Evolutionary conservation across 1,140 invertebrate species (phyloP).

Genomic region (Liolophura sinensis): DNA sequence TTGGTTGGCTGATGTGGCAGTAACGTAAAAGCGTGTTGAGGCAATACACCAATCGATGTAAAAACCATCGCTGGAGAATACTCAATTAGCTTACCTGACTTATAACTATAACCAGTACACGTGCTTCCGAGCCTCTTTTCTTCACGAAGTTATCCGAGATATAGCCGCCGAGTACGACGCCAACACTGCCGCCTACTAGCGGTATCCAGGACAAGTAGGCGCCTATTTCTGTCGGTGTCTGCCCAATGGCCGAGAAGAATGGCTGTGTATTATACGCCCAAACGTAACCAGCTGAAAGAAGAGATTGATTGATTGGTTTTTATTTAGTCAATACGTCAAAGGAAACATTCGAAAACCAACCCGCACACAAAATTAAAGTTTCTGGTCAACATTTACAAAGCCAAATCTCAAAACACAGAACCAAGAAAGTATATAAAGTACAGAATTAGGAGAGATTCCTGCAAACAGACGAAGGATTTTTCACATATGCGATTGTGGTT

Average conservation of each 20-base stretch:
- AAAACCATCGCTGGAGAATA: too few species aligned
- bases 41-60: too few species aligned
- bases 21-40: too few species aligned
- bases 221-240: conserved; percentile 40
- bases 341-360: conserved; percentile 62
- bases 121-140: conserved; percentile 79
- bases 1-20: too few species aligned
- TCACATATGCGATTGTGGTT: too few species aligned
- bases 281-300: conserved; percentile 35
- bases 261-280: conserved; percentile 53
- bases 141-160: conserved; percentile 85
- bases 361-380: too few species aligned
- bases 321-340: too few species aligned
- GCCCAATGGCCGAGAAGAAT: conserved; percentile 44
- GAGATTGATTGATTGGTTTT: neutral
- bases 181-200: conserved; percentile 73
- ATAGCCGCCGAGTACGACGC: conserved; percentile 82
- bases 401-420: too few species aligned
- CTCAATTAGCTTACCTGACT: conserved; percentile 62
- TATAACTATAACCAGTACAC: conserved; percentile 78
- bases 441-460: too few species aligned
- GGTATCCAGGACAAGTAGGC: conserved; percentile 47
- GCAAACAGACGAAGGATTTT: too few species aligned
- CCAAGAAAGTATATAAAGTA: too few species aligned
- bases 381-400: too few species aligned